These are phyloP conservation scores for Gisinianus flammeolus DNA, from an alignment of 2,888 invertebrate genomes.

Conservation along the genomic window DNA sequence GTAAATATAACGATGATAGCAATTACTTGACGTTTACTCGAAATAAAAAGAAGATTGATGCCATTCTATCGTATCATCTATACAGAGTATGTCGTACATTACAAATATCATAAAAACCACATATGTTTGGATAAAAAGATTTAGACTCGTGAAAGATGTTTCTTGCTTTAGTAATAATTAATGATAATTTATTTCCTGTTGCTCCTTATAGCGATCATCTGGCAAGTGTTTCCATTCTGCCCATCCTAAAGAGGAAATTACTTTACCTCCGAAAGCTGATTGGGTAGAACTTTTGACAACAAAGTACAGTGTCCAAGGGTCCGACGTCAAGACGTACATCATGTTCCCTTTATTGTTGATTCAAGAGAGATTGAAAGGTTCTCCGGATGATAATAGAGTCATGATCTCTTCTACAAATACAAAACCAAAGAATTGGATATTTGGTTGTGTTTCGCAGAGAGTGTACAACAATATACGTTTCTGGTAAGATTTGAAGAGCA, in stretches of 20 bases:
- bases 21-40: constrained; percentile 28
- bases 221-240: constrained; percentile 45
- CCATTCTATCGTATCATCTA: constrained; percentile 27
- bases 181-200: not conserved
- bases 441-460: constrained; percentile 72
- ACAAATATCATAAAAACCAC: too few species aligned
- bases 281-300: constrained; percentile 37
- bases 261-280: constrained; percentile 36
- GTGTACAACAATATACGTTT: constrained; percentile 60
- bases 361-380: constrained; percentile 59
- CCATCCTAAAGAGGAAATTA: constrained; percentile 27
- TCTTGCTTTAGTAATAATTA: not conserved
- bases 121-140: too few species aligned
- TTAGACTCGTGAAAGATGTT: not conserved
- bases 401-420: constrained; percentile 74
- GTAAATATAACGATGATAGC: constrained; percentile 4
- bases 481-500: constrained; percentile 54
- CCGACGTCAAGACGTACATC: constrained; percentile 62
- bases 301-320: constrained; percentile 29
- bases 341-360: constrained; percentile 69
- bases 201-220: constrained; percentile 26
- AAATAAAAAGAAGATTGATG: constrained; percentile 19
- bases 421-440: constrained; percentile 76
- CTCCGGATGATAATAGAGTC: constrained; percentile 68
- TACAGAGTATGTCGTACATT: constrained; percentile 18